Evolutionary conservation across 2,797 vertebrate species (phyloP).

Genomic region (Gallirallus australis): DNA sequence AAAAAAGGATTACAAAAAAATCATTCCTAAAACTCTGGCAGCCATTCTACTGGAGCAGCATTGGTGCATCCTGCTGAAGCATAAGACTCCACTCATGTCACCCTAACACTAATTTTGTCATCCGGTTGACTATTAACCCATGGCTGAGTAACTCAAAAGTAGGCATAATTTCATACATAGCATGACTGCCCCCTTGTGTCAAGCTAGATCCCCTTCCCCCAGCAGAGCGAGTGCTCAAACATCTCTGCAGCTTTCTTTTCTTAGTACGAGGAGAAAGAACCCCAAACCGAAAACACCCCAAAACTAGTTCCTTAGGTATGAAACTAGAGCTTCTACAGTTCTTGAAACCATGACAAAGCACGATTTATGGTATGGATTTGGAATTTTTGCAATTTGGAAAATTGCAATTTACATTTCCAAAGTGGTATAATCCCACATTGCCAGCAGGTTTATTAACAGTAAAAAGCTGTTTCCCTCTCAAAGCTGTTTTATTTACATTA

Average conservation of each 20-base stretch:
- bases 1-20: neutral
- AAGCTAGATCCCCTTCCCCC: neutral
- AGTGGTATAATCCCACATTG: neutral
- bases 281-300: too few relatives aligned
- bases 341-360: neutral
- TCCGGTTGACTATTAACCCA: neutral
- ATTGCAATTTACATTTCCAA: neutral
- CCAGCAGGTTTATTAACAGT: neutral
- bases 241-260: neutral
- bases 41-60: neutral
- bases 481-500: neutral
- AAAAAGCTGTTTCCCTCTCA: neutral
- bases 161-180: neutral
- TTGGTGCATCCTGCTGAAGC: neutral
- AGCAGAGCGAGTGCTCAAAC: neutral
- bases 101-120: neutral
- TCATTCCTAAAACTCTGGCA: neutral
- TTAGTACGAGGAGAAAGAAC: neutral
- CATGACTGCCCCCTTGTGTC: slow-evolving; percentile 72
- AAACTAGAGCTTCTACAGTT: neutral
- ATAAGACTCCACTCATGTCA: neutral
- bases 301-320: neutral
- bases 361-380: neutral
- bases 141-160: neutral
- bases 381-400: neutral